Evolutionary conservation across 2,113 vertebrate species (phyloP).

Genomic region (Equus quagga): DNA sequence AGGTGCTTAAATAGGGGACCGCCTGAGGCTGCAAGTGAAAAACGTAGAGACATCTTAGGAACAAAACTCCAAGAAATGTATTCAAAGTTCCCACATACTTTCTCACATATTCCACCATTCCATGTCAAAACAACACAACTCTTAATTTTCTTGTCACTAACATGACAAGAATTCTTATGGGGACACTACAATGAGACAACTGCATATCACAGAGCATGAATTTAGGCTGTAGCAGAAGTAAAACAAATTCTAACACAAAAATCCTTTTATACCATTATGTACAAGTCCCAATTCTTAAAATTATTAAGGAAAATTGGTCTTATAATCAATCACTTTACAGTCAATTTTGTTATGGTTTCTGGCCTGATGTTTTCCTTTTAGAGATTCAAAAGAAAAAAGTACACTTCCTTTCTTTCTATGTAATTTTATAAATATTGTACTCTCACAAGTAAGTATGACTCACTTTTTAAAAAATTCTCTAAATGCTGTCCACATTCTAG

Average conservation of each 20-base stretch:
- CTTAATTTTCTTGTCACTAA: background rate
- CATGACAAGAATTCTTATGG: background rate
- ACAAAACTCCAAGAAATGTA: background rate
- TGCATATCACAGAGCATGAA: background rate
- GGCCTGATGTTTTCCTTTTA: background rate
- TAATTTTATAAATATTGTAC: background rate
- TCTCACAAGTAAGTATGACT: background rate
- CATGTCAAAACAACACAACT: background rate
- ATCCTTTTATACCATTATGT: background rate
- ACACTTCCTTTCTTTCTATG: background rate
- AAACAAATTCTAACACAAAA: background rate
- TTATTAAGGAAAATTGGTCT: background rate
- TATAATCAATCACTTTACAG: background rate
- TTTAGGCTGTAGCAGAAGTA: background rate
- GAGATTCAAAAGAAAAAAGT: background rate
- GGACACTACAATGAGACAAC: background rate
- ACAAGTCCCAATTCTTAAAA: background rate
- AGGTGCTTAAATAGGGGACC: background rate
- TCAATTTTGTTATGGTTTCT: background rate
- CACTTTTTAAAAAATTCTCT: background rate
- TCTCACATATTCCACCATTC: background rate
- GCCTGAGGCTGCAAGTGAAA: background rate
- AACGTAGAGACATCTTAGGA: background rate
- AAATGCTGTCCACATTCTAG: background rate
- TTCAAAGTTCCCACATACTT: background rate